These are phyloP conservation scores for Nyctalus aviator DNA, from an alignment of 2,797 vertebrate genomes.

Conservation along the genomic window DNA sequence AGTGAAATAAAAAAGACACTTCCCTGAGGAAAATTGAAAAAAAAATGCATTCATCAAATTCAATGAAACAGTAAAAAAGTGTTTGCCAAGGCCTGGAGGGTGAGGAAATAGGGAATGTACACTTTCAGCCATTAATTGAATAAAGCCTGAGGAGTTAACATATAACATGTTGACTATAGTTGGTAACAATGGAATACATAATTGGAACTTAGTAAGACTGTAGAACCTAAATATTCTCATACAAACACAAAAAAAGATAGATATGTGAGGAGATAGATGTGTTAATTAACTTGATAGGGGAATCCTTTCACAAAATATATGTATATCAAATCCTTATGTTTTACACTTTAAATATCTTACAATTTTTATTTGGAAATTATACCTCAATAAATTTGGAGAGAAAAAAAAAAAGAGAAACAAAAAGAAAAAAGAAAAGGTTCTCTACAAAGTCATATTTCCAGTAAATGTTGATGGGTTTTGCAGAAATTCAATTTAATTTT, in stretches of 20 bases:
- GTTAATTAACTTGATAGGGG: not conserved
- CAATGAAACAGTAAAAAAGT: not conserved
- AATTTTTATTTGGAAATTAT: not conserved
- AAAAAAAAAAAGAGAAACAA: not conserved
- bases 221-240: not conserved
- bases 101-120: not conserved
- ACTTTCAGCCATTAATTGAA: not conserved
- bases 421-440: not conserved
- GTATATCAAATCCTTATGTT: not conserved
- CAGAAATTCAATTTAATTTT: slow-evolving; percentile 48
- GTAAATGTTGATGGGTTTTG: slow-evolving; percentile 33
- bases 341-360: not conserved
- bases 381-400: not conserved
- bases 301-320: not conserved
- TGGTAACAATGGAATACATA: not conserved
- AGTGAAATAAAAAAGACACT: not conserved
- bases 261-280: not conserved
- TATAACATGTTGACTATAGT: not conserved
- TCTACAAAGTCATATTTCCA: slow-evolving; percentile 29
- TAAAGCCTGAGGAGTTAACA: not conserved
- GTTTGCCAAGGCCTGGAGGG: not conserved
- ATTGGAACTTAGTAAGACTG: not conserved
- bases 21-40: not conserved
- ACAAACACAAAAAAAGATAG: not conserved
- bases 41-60: not conserved